Evolutionary conservation across 1,140 invertebrate genomes (phyloP).

Genomic region (Drosophila simulans): DNA sequence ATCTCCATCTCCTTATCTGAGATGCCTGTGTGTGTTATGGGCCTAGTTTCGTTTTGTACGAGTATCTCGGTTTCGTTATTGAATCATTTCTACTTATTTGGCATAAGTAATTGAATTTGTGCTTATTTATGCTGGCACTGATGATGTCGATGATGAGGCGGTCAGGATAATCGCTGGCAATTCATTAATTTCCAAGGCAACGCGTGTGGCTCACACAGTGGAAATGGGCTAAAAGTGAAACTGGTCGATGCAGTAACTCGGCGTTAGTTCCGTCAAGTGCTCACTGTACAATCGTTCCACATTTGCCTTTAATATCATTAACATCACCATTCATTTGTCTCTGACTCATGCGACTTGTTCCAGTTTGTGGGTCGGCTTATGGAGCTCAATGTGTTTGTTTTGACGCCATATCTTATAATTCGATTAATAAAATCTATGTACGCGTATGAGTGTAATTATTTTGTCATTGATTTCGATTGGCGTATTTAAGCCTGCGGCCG

Average conservation of each 20-base stretch:
- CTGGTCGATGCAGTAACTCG: too few species aligned
- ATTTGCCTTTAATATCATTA: constrained; percentile 80
- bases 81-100: constrained; percentile 81
- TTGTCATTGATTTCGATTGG: constrained; percentile 56
- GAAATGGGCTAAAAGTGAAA: neutral
- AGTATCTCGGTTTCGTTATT: constrained; percentile 65
- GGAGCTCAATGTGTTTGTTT: constrained; percentile 67
- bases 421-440: constrained; percentile 60
- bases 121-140: constrained; percentile 71
- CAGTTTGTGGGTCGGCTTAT: constrained; percentile 42
- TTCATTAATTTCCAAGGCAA: constrained; percentile 72
- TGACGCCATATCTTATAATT: constrained; percentile 80
- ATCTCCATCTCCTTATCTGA: constrained; percentile 46
- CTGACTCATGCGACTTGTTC: constrained; percentile 60
- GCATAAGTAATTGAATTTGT: constrained; percentile 81
- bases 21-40: constrained; percentile 41
- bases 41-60: constrained; percentile 54
- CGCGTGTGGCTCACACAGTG: constrained; percentile 31
- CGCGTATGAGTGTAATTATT: constrained; percentile 52
- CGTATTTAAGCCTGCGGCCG: constrained; percentile 51
- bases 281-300: constrained; percentile 47
- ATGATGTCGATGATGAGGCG: constrained; percentile 66
- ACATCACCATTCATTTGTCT: constrained; percentile 68
- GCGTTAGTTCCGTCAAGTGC: neutral
- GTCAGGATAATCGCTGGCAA: constrained; percentile 72